Base-by-base conservation (phyloP, 2,888 invertebrate species). In the Hesperia comma region DNA sequence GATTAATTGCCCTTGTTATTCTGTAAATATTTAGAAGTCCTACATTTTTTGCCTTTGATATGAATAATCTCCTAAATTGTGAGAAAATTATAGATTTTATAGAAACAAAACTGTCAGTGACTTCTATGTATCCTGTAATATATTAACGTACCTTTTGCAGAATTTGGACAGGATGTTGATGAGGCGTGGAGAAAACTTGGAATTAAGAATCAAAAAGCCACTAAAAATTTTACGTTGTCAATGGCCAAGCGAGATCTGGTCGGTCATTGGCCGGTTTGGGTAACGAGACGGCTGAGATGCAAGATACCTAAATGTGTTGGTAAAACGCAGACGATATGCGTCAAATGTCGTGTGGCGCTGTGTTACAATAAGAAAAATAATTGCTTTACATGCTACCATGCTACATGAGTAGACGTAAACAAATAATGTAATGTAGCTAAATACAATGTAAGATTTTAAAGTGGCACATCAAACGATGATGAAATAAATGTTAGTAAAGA, bases 361-460 rank as follows among this genome's bases (percentile, higher is more conserved):
- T 51, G 51, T 26, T 51, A 54, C 5, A 54, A 54, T 54, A 54
- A 26, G 21, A 21, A 51, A 51, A 51, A 51, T 26, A 51, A 51
- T 17, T 51, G 51, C 21, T 51, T 51, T 26, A 51, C 21, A 1
- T 21, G 21, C 19, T 51, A 26, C 26, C 51, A 51, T 14, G 7
- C 21, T 51, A 19, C 49, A 0, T 43, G 15, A 15, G 43, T 3
- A 33, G 32, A 33, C 6, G 10, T 5, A 10, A 5, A 33, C 8
- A 8, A 33, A 33, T 37, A 37, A 37, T 37, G 8, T 4, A 26
- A 26, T 26, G 26, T 26, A 26, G 26, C 26, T 37, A 37, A 37
- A 10, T 37, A 12, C 37, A 37, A 37, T 37, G 37, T 12, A 37
- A 37, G 37, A 37, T 37, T 12, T 37, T 12, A 37, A 3, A 37